phyloP scores from a whole-genome alignment of 2,888 invertebrate genomes.

The Melanotus villosus region DNA sequence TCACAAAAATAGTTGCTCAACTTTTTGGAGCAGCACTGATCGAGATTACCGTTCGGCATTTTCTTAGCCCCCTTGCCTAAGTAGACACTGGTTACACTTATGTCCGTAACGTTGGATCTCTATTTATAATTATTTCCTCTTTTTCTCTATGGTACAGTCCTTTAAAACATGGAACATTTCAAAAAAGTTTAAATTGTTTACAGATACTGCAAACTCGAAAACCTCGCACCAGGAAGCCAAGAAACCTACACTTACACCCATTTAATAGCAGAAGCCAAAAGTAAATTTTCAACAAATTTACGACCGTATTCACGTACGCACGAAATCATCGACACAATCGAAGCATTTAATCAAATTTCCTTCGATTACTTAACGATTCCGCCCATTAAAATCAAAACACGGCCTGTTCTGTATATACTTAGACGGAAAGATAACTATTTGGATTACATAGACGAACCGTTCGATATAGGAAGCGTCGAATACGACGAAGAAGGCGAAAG shows the following conservation, averaged over 20 bases:
- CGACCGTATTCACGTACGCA: conserved; percentile 82
- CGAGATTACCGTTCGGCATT: too few species aligned
- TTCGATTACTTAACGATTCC: conserved; percentile 85
- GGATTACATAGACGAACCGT: conserved; percentile 64
- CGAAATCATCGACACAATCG: conserved; percentile 81
- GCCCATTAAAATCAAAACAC: conserved; percentile 85
- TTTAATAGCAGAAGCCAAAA: conserved; percentile 86
- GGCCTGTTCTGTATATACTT: conserved; percentile 85
- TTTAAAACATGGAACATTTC: too few species aligned
- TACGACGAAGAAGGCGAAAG: conserved; percentile 44
- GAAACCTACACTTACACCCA: conserved; percentile 83
- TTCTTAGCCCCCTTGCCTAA: too few species aligned
- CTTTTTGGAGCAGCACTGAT: too few species aligned
- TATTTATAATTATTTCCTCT: too few species aligned
- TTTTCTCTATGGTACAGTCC: too few species aligned
- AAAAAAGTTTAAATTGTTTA: too few species aligned
- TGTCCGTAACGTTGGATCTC: too few species aligned
- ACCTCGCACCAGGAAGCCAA: conserved; percentile 74
- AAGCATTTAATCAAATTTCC: conserved; percentile 86
- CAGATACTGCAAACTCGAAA: conserved; percentile 90
- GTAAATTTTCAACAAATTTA: conserved; percentile 82
- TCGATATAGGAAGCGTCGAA: not conserved
- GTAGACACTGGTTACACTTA: too few species aligned
- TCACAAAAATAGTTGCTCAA: too few species aligned
- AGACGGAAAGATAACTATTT: conserved; percentile 75